Evolutionary conservation across 1,140 invertebrate genomes (phyloP).

Genomic region (Neuroterus valhalla): DNA sequence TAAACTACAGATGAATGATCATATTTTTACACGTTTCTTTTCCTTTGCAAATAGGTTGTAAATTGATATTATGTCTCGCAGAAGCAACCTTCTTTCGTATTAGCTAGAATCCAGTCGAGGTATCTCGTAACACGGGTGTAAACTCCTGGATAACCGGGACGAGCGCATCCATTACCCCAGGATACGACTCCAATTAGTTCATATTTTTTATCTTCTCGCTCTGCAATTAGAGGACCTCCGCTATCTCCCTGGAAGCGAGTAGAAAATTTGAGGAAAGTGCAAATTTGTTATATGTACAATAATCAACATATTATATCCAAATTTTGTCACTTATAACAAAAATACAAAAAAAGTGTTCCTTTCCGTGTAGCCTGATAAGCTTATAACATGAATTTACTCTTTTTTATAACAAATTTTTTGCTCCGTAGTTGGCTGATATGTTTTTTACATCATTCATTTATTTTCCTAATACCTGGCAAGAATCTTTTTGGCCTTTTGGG

Average conservation of each 20-base stretch:
- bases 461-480: conserved; percentile 82
- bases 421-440: neutral
- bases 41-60: neutral
- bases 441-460: neutral
- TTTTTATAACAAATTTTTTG: neutral
- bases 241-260: conserved; percentile 85
- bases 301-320: conserved; percentile 29
- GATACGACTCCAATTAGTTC: conserved; percentile 82
- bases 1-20: too few relatives aligned
- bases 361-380: too few relatives aligned
- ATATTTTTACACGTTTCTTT: neutral
- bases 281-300: conserved; percentile 24
- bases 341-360: too few relatives aligned
- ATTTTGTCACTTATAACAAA: conserved; percentile 20
- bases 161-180: conserved; percentile 73
- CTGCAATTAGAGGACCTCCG: conserved; percentile 88
- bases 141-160: conserved; percentile 80
- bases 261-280: neutral
- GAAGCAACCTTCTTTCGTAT: conserved; percentile 79
- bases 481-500: conserved; percentile 85
- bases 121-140: conserved; percentile 83
- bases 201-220: conserved; percentile 83
- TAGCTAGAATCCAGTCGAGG: conserved; percentile 80
- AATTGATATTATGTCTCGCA: conserved; percentile 64
- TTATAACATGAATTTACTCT: conserved; percentile 22